A percentile compares a stretch with the other conserved stretches of the same genome.
Conservation (phyloP, 2,888 invertebrate genomes). For the Anticlea derivata region DNA sequence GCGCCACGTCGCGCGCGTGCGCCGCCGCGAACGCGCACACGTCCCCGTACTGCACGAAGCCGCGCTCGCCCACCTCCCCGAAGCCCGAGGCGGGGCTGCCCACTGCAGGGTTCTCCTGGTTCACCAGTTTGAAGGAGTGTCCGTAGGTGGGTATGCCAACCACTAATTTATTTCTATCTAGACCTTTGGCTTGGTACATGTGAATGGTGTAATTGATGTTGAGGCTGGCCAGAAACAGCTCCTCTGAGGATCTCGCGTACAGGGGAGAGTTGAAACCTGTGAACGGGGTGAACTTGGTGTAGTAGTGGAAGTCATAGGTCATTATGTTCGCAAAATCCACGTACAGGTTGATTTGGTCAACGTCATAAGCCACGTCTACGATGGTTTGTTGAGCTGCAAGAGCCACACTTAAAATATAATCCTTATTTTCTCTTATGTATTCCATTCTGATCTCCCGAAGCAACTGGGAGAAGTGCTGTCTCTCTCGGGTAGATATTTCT, state of each 20-base stretch:
- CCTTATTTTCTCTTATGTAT: slow-evolving; percentile 83
- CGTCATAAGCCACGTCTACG: slow-evolving; percentile 90
- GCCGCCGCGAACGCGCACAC: slow-evolving; percentile 87
- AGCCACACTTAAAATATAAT: slow-evolving; percentile 89
- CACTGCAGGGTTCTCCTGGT: slow-evolving; percentile 86
- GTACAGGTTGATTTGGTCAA: slow-evolving; percentile 90
- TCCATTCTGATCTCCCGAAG: slow-evolving; percentile 88
- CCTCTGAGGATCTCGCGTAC: slow-evolving; percentile 84
- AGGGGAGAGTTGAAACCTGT: slow-evolving; percentile 94
- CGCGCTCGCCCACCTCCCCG: slow-evolving; percentile 87
- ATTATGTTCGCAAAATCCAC: slow-evolving; percentile 95
- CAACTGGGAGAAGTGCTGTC: slow-evolving; percentile 89
- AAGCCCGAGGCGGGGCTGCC: slow-evolving; percentile 88
- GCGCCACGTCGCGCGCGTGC: slow-evolving; percentile 84
- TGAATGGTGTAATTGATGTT: slow-evolving; percentile 92
- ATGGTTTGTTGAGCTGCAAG: slow-evolving; percentile 91
- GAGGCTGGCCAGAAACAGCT: slow-evolving; percentile 86
- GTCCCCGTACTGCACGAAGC: slow-evolving; percentile 88
- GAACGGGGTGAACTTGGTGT: slow-evolving; percentile 88
- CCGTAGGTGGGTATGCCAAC: slow-evolving; percentile 95
- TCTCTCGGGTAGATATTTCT: slow-evolving; percentile 68
- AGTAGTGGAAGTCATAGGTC: slow-evolving; percentile 96
- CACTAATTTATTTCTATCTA: slow-evolving; percentile 90
- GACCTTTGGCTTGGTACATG: slow-evolving; percentile 90
- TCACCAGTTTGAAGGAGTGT: slow-evolving; percentile 89